Conservation (phyloP, 2,113 vertebrate species). For the Corythoichthys haematopterus region DNA sequence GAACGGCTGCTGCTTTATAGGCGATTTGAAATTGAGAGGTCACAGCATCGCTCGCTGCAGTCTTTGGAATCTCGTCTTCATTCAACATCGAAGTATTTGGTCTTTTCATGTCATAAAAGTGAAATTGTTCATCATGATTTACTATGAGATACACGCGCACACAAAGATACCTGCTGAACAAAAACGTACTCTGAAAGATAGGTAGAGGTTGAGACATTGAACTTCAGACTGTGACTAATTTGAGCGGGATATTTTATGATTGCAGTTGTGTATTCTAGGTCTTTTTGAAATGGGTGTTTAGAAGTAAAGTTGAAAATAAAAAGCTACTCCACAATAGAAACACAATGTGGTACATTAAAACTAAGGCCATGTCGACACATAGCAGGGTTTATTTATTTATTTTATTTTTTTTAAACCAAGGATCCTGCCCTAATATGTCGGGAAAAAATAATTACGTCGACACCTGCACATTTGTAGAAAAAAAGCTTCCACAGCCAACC, state of each 20-base stretch:
- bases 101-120: constrained; percentile 12
- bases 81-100: not conserved
- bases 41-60: constrained; percentile 31
- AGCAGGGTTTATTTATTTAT: too few relatives aligned
- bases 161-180: not conserved
- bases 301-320: too few relatives aligned
- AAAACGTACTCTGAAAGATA: not conserved
- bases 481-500: too few relatives aligned
- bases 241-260: not conserved
- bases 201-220: not conserved
- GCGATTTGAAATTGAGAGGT: constrained; percentile 66
- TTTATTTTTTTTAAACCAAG: too few relatives aligned
- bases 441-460: too few relatives aligned
- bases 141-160: not conserved
- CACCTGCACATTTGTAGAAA: too few relatives aligned
- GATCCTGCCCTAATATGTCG: too few relatives aligned
- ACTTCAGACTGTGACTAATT: not conserved
- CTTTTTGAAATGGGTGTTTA: too few relatives aligned
- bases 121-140: constrained; percentile 19
- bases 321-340: too few relatives aligned
- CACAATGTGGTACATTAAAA: too few relatives aligned
- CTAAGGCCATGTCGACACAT: too few relatives aligned
- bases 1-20: constrained; percentile 44
- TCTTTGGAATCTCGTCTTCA: constrained; percentile 17
- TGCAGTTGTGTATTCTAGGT: too few relatives aligned